Base-by-base conservation (phyloP, 2,888 invertebrate genomes). In the Adelphocoris suturalis region DNA sequence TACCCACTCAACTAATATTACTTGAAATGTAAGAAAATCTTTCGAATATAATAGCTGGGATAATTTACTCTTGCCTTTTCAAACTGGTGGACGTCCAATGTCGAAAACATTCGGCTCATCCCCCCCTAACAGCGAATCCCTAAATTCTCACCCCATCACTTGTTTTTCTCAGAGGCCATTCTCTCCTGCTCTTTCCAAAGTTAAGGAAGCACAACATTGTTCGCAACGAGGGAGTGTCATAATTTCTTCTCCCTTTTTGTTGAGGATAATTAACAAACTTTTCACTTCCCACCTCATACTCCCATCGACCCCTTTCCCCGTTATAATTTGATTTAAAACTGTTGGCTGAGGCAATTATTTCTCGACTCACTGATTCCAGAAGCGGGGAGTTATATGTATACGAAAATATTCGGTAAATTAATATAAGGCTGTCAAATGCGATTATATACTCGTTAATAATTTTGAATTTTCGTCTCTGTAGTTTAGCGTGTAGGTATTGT, bases 211-310 rank as follows among this genome's bases (percentile, higher is more conserved):
- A 68, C 23, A 68, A 68, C 68, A 68, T 68, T 68, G 78, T 46
- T 78, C 78, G 37, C 47, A 78, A 47, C 47, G 47, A 78, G 46
- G 78, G 46, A 47, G 78, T 46, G 78, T 78, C 78, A 78, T 47
- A 28, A 78, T 47, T 47, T 78, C 47, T 52, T 82, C 27, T 82
- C 16, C 27, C 52, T 52, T 48, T 82, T 47, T 52, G n/a, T 13
- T 28, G 52, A 82, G 48, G 27, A 52, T 52, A 82, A 82, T 82
- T 82, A 82, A 82, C 82, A 82, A 82, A 82, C 82, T 82, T 82
- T 82, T 82, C 55, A 28, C 23, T 48, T 52, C 27, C 82, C 78
- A 47, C 47, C 46, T 80, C 68, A 23, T 23, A 27, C 23, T 68
- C 68, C 68, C 68, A 12, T 68, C 2, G 11, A 68, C 68, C 52